Base-by-base conservation (phyloP, 2,888 invertebrate species). In the Scaptomyza tumidula region DNA sequence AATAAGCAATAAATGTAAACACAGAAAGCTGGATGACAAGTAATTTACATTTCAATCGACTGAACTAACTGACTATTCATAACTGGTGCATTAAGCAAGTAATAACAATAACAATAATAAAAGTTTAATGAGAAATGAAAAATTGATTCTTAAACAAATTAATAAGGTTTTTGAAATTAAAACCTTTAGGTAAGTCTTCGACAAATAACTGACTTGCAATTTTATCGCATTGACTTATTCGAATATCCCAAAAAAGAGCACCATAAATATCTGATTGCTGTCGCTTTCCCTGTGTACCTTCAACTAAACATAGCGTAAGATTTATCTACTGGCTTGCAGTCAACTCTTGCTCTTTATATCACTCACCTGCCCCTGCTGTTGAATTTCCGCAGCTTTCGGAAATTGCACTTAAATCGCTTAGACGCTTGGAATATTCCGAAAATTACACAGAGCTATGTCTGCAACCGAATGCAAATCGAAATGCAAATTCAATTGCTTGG, bases 401-500 rank as follows among this genome's bases (percentile, higher is more conserved):
- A 80, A 80, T 66, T 70, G 44, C 57, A 59, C 49, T 54, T 57
- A 50, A 66, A 67, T 27, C 56, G 68, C 58, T 76, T 67, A 62
- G 50, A 43, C 54, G 52, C 35, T 49, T 45, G 29, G 27, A 52
- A 59, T 60, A 64, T 69, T 43, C 41, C 43, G n/a, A 58, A 37
- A 59, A 60, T 70, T 70, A 16, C 41, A 31, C 31, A 14, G 14
- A 33, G 50, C 45, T 76, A 55, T 48, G 61, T 44, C 52, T 76
- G 14, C 29, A 48, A 31, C 27, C 14, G 24, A 41, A 41, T 14
- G 66, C 62, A 62, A 73, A 73, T 73, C 58, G 44, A 52, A 71
- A 81, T 81, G 81, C 68, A 78, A 80, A 70, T 72, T 64, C 57
- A 46, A 53, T 70, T 64, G 65, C 59, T 33, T 3, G 10, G 46